Conservation (phyloP, 2,797 vertebrate species). For the Cynopterus sphinx region DNA sequence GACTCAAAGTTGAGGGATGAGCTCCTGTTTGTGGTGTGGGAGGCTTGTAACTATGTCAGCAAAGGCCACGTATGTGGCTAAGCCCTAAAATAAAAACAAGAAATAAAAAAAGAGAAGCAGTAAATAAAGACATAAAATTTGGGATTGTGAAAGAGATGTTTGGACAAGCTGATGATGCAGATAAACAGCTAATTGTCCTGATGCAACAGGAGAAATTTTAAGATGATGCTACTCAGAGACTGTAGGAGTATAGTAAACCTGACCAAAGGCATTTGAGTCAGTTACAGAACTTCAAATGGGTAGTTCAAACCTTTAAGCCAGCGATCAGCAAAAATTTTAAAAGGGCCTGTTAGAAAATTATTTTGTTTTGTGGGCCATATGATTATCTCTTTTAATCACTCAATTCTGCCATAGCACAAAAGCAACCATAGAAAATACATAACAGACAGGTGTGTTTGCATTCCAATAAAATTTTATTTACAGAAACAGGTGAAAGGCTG, state of each 20-base stretch:
- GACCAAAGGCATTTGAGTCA: background rate
- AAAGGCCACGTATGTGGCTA: background rate
- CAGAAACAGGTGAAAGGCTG: background rate
- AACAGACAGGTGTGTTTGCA: background rate
- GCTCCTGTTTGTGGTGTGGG: background rate
- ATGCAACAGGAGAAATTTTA: background rate
- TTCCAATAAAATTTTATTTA: background rate
- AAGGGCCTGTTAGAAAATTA: background rate
- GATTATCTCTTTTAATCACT: background rate
- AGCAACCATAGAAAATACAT: background rate
- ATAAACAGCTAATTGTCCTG: background rate
- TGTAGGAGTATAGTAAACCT: accelerated
- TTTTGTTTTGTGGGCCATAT: background rate
- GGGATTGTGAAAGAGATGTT: background rate
- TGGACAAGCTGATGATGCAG: background rate
- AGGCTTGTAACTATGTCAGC: background rate
- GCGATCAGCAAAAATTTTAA: background rate
- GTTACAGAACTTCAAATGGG: background rate
- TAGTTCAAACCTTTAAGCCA: background rate
- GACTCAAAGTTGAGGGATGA: background rate
- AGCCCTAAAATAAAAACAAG: background rate
- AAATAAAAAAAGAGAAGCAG: background rate
- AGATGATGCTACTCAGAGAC: background rate
- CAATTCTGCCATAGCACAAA: background rate
- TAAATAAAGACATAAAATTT: background rate